Evolutionary conservation across 2,797 vertebrate species (phyloP).

Genomic region (Oophaga sylvatica): DNA sequence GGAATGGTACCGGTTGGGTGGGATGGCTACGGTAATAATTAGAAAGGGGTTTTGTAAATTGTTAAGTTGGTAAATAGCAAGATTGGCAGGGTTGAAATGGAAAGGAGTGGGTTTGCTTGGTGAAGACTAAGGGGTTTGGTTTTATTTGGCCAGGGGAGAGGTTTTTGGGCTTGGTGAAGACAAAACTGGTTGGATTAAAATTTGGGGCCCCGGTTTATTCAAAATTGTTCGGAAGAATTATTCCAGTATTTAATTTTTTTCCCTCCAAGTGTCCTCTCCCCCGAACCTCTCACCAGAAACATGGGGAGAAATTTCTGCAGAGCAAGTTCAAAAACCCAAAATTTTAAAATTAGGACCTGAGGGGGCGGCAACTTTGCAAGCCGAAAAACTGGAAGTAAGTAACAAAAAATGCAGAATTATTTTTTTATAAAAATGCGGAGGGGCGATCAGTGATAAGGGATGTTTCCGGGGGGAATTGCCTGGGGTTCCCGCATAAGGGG

Average conservation of each 20-base stretch:
- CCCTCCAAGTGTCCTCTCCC: not conserved
- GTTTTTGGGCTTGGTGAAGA: not conserved
- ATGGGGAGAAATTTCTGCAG: constrained; percentile 80
- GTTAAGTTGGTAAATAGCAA: not conserved
- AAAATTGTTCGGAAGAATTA: not conserved
- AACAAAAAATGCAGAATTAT: not conserved
- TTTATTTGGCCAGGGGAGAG: no score
- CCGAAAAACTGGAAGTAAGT: constrained; percentile 89
- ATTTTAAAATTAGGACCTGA: constrained; percentile 79
- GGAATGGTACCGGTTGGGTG: not conserved
- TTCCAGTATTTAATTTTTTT: not conserved
- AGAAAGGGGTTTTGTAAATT: no score
- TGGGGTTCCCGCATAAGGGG: no score
- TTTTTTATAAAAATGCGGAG: not conserved
- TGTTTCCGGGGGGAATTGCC: no score
- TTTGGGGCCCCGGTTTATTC: not conserved
- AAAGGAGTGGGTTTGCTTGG: not conserved
- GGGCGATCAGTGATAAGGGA: no score
- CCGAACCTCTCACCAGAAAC: constrained; percentile 78
- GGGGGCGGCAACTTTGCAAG: constrained; percentile 73
- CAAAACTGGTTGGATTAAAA: not conserved
- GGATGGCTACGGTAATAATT: not conserved
- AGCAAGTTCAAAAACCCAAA: constrained; percentile 79
- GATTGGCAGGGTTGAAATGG: no score
- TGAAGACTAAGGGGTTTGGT: not conserved